A percentile compares a stretch with the other conserved stretches of the same genome.
These are phyloP conservation scores for Lipophrys pholis DNA, from an alignment of 2,113 vertebrate species.

Conservation along the genomic window DNA sequence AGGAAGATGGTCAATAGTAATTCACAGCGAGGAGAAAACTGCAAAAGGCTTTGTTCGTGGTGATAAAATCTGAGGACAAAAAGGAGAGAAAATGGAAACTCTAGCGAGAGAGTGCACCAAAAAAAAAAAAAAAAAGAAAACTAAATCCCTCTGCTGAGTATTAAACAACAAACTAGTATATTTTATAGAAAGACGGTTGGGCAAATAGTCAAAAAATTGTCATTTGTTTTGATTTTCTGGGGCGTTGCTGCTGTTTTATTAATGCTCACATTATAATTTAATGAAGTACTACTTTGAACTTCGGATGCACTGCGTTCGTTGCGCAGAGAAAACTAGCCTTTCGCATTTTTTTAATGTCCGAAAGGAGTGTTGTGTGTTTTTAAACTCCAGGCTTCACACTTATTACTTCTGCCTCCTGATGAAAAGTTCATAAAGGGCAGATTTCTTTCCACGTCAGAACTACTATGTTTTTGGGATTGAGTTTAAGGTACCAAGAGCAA, in stretches of 20 bases:
- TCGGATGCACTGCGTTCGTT: slow-evolving; percentile 29
- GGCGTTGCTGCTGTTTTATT: slow-evolving; percentile 49
- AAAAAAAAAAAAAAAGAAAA: neutral
- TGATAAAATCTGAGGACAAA: neutral
- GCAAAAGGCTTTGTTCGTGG: neutral
- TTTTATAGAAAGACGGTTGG: neutral
- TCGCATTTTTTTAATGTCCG: slow-evolving; percentile 8
- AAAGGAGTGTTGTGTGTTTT: slow-evolving; percentile 24
- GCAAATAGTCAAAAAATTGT: slow-evolving; percentile 26
- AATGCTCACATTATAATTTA: slow-evolving; percentile 52
- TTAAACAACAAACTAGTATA: slow-evolving; percentile 18
- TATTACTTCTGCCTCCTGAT: neutral
- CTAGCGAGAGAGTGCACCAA: neutral
- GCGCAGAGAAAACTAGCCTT: slow-evolving; percentile 16
- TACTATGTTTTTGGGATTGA: slow-evolving; percentile 15
- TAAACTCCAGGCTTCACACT: slow-evolving; percentile 15
- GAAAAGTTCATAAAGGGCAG: slow-evolving; percentile 29
- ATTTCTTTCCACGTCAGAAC: neutral
- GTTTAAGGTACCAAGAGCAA: slow-evolving; percentile 5
- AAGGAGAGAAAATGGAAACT: neutral
- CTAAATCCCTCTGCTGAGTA: slow-evolving; percentile 5
- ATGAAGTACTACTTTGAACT: slow-evolving; percentile 48
- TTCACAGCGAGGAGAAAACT: slow-evolving; percentile 6
- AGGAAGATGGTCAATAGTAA: neutral
- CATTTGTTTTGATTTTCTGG: slow-evolving; percentile 42